These are phyloP conservation scores for Perca fluviatilis DNA, from an alignment of 2,113 vertebrate genomes.

Conservation along the genomic window DNA sequence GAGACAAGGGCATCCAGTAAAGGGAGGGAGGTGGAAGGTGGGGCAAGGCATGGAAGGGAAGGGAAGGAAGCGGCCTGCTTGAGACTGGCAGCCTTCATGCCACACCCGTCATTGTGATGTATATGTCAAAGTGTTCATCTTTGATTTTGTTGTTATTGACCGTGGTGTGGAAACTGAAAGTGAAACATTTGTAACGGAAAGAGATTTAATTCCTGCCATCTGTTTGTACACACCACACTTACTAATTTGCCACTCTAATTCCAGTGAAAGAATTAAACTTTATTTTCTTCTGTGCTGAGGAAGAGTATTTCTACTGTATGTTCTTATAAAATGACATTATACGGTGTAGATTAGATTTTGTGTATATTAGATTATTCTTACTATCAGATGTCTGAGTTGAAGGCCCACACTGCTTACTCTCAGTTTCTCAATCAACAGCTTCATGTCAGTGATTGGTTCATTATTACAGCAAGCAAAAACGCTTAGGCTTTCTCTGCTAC, in stretches of 20 bases:
- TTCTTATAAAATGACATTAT: conserved; percentile 21
- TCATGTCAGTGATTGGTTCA: conserved; percentile 38
- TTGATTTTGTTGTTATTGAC: neutral
- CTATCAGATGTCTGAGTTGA: conserved; percentile 21
- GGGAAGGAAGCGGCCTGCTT: neutral
- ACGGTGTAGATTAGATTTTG: conserved; percentile 29
- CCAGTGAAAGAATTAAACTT: neutral
- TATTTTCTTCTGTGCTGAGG: neutral
- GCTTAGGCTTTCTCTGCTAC: neutral
- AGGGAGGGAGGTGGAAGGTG: conserved; percentile 27
- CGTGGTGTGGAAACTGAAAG: neutral
- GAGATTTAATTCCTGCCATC: neutral
- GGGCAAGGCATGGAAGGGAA: conserved; percentile 12
- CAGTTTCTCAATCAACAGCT: conserved; percentile 29
- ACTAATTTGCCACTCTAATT: neutral
- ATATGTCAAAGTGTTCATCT: neutral
- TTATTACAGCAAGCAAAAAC: conserved; percentile 35
- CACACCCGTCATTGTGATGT: conserved; percentile 52
- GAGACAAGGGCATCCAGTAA: conserved; percentile 45
- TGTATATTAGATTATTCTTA: conserved; percentile 28
- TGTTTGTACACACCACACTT: neutral
- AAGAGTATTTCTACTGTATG: conserved; percentile 12
- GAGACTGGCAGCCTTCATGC: conserved; percentile 29
- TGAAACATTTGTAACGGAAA: neutral
- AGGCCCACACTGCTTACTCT: conserved; percentile 11